Percentiles rank a stretch among this genome's conserved stretches.
Evolutionary conservation across 2,888 invertebrate species (phyloP).

Genomic region (Hofmannophila pseudospretella): DNA sequence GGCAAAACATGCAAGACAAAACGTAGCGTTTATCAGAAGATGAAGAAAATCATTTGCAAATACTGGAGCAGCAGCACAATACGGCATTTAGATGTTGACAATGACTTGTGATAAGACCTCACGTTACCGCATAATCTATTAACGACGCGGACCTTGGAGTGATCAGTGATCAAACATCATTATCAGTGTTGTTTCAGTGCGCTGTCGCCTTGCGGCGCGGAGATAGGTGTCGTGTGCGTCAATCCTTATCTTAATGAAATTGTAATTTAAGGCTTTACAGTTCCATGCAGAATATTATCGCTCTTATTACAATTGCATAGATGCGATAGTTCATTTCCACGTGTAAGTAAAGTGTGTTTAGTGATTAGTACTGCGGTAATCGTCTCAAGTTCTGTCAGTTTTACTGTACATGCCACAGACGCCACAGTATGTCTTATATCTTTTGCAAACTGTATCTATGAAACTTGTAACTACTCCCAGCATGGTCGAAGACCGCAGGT

Average conservation of each 20-base stretch:
- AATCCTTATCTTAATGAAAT: slow-evolving; percentile 12
- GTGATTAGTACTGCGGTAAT: neutral
- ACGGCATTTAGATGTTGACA: slow-evolving; percentile 6
- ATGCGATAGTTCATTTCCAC: neutral
- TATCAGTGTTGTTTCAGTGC: slow-evolving; percentile 28
- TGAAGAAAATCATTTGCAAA: slow-evolving; percentile 9
- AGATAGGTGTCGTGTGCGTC: slow-evolving; percentile 10
- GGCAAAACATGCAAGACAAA: neutral
- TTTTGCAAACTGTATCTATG: no score
- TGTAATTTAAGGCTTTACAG: slow-evolving; percentile 9
- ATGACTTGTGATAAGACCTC: slow-evolving; percentile 7
- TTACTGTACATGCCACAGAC: neutral
- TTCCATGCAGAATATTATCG: neutral
- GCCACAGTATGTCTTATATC: no score
- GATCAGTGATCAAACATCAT: slow-evolving; percentile 39
- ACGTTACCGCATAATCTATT: slow-evolving; percentile 33
- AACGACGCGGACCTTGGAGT: slow-evolving; percentile 30
- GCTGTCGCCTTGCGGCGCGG: slow-evolving; percentile 17
- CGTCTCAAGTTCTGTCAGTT: neutral
- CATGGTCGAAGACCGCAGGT: no score
- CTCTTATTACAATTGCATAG: neutral
- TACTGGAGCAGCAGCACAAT: slow-evolving; percentile 4
- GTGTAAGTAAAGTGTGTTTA: neutral
- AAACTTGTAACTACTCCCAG: no score
- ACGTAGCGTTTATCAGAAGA: slow-evolving; percentile 4